A percentile compares a stretch with the other conserved stretches of the same genome.
Conservation (phyloP, 2,888 invertebrate genomes). For the Drosophila formosana region DNA sequence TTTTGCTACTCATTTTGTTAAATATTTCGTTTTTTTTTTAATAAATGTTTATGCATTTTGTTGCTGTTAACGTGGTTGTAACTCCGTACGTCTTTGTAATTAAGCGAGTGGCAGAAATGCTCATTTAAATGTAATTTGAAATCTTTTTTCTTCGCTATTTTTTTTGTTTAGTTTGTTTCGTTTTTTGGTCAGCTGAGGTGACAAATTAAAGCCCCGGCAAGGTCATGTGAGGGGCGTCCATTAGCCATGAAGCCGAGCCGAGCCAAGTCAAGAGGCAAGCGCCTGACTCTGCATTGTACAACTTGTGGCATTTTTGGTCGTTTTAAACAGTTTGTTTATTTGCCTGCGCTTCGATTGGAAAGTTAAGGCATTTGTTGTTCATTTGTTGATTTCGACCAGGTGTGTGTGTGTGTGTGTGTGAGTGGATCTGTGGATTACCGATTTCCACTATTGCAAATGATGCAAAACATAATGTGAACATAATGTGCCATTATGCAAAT, state of each 20-base stretch:
- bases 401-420: background rate
- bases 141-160: constrained; percentile 14
- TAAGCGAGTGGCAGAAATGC: constrained; percentile 64
- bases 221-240: constrained; percentile 79
- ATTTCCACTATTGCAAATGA: constrained; percentile 47
- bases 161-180: background rate
- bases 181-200: constrained; percentile 66
- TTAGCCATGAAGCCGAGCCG: constrained; percentile 70
- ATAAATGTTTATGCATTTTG: constrained; percentile 6
- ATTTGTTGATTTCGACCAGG: constrained; percentile 13
- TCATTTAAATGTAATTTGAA: constrained; percentile 79
- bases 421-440: constrained; percentile 15
- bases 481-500: constrained; percentile 71
- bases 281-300: constrained; percentile 31
- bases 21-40: constrained; percentile 11
- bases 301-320: constrained; percentile 45
- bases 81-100: constrained; percentile 50
- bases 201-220: constrained; percentile 75
- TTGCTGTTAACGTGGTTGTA: constrained; percentile 19
- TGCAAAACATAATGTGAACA: constrained; percentile 60
- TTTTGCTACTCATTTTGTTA: constrained; percentile 17
- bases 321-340: constrained; percentile 18
- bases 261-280: constrained; percentile 8
- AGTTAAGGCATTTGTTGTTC: constrained; percentile 30
- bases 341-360: constrained; percentile 55